These are phyloP conservation scores for Furcifer pardalis DNA, from an alignment of 2,797 vertebrate species.

Conservation along the genomic window DNA sequence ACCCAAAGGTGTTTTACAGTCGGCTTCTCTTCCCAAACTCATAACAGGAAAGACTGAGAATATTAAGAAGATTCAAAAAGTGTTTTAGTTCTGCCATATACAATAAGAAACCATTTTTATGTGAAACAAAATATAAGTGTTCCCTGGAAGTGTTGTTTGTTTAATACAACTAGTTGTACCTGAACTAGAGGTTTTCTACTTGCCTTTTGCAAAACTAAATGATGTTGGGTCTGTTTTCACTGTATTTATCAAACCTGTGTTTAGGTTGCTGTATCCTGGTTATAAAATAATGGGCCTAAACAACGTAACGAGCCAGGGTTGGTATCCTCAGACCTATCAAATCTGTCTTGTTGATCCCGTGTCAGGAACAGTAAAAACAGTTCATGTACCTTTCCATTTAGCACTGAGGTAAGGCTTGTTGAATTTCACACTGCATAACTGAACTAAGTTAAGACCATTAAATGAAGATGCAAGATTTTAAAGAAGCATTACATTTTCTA, in stretches of 20 bases:
- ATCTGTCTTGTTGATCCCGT: slow-evolving; percentile 93
- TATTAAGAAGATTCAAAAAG: neutral
- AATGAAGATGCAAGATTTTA: neutral
- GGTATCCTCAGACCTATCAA: slow-evolving; percentile 96
- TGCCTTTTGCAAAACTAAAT: neutral
- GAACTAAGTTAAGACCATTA: neutral
- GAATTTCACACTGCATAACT: accelerated
- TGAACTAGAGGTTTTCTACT: accelerated
- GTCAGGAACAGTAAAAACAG: slow-evolving; percentile 86
- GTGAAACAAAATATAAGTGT: neutral
- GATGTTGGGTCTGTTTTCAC: neutral
- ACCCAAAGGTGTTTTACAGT: neutral
- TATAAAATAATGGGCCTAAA: slow-evolving; percentile 98
- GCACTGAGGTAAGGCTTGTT: slow-evolving; percentile 86
- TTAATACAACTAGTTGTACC: neutral
- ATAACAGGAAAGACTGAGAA: neutral
- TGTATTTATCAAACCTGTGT: slow-evolving; percentile 13
- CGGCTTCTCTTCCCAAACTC: neutral
- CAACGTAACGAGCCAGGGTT: slow-evolving; percentile 94
- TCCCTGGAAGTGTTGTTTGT: neutral
- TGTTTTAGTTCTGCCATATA: neutral
- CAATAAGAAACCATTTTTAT: neutral
- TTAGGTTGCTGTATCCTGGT: slow-evolving; percentile 92
- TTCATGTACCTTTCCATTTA: slow-evolving; percentile 94
- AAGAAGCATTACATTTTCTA: neutral